Evolutionary conservation across 2,888 invertebrate genomes (phyloP), one percentile per base, ranked within the genome.

Genomic region (Ornithoptera alexandrae): DNA sequence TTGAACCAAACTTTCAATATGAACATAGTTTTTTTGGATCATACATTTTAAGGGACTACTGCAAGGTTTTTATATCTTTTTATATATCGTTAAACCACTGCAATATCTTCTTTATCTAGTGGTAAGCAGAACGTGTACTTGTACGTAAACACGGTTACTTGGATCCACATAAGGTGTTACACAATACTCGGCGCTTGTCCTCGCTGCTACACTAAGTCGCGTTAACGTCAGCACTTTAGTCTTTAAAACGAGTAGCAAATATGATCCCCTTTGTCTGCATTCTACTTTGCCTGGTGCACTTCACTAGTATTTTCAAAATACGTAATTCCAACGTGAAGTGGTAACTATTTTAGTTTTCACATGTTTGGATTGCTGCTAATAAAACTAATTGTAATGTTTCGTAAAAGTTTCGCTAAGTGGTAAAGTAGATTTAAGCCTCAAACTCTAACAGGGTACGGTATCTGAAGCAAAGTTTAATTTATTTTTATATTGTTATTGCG

Each of bases 201-300:
- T 61, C 10, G 7, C 30, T 50, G 68, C 59, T 50, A 68, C 30
- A 59, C 63, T 67, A 62, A 62, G 39, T 65, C 57, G 57, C 39
- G 62, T 62, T 57, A 67, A 68, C 46, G 58, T 68, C 59, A 60
- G 59, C 59, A 64, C 63, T 60, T 68, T 64, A 30, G 46, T 68
- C 58, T 67, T 30, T 62, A 46, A 56, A 57, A 50, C 53, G 59
- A 60, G 64, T 22, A 63, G 50, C 68, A 68, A 68, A 68, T 63
- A 64, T 68, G 46, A 58, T 59, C 59, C 22, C 59, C 59, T 68
- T 64, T 68, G 63, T 68, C 39, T 68, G 64, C 64, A 56, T 60
- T 64, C 53, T 36, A 60, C 59, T 64, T 59, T 58, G 56, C 56
- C n/a, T 56, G 20, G 22, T 58, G 57, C 63, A 68, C n/a, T 63